Percentiles rank a stretch among this genome's conserved stretches.
These are phyloP conservation scores for Cranoglanis bouderius DNA, from an alignment of 2,113 vertebrate genomes.

Conservation along the genomic window DNA sequence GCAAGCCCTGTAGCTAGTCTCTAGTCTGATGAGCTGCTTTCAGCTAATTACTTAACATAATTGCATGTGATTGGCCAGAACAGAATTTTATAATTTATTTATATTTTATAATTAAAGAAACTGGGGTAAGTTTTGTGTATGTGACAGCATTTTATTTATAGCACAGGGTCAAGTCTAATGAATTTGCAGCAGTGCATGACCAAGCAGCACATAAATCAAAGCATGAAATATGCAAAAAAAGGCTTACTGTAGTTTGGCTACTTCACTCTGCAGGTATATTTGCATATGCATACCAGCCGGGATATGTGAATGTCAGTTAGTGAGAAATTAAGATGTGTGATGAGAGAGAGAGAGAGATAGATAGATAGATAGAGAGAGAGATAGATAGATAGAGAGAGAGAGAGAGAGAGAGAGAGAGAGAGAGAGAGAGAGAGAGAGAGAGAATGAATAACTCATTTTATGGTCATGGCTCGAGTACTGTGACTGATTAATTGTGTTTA, in stretches of 20 bases:
- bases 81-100: background rate
- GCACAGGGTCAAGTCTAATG: slow-evolving; percentile 16
- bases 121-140: background rate
- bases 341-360: background rate
- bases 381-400: background rate
- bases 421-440: background rate
- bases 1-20: background rate
- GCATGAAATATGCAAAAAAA: slow-evolving; percentile 20
- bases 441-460: slow-evolving; percentile 1
- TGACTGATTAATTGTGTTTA: slow-evolving; percentile 59
- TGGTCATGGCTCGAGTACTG: slow-evolving; percentile 21
- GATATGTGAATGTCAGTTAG: background rate
- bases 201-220: slow-evolving; percentile 35
- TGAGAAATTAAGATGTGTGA: background rate
- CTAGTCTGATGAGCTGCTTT: background rate
- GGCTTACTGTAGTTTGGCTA: background rate
- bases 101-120: slow-evolving; percentile 10
- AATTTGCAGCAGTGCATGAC: slow-evolving; percentile 13
- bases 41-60: background rate
- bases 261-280: background rate
- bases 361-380: background rate
- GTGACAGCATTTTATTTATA: background rate
- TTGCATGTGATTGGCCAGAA: background rate
- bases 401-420: background rate
- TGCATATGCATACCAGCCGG: slow-evolving; percentile 1